phyloP scores from a whole-genome alignment of 2,888 invertebrate species.

The Lithophane ornitopus region DNA sequence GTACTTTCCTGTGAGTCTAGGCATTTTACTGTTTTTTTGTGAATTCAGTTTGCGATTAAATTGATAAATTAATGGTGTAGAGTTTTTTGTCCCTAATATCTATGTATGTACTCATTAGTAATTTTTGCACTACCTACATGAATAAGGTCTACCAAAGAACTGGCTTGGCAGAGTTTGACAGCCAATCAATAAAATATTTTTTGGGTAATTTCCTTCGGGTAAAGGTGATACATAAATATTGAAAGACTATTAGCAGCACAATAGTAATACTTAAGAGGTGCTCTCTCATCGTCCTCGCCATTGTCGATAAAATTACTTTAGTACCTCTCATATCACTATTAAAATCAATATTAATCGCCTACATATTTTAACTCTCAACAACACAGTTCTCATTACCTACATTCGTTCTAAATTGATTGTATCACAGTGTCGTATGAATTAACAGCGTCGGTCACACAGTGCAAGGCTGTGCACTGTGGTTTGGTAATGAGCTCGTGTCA shows the following conservation, averaged over 20 bases:
- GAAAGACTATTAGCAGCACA: background rate
- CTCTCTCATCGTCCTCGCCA: background rate
- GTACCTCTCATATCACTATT: background rate
- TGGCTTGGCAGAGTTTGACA: too few relatives aligned
- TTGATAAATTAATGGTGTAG: background rate
- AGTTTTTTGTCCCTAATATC: background rate
- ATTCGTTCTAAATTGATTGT: constrained; percentile 42
- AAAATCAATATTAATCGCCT: background rate
- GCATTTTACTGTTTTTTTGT: constrained; percentile 16
- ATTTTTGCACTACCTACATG: too few relatives aligned
- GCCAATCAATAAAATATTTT: background rate
- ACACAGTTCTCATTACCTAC: constrained; percentile 53
- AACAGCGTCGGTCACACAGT: constrained; percentile 39
- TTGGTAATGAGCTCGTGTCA: constrained; percentile 80
- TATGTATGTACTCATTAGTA: background rate
- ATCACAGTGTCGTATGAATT: constrained; percentile 44
- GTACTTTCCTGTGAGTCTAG: constrained; percentile 63
- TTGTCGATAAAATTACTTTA: background rate
- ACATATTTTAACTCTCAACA: background rate
- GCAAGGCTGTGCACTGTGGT: constrained; percentile 69
- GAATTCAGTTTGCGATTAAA: background rate
- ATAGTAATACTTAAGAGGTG: too few relatives aligned
- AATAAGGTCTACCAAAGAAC: background rate
- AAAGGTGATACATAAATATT: background rate
- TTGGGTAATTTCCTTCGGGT: background rate